Base-by-base conservation (phyloP, 2,113 vertebrate genomes). In the Psittacula cyanocephala region DNA sequence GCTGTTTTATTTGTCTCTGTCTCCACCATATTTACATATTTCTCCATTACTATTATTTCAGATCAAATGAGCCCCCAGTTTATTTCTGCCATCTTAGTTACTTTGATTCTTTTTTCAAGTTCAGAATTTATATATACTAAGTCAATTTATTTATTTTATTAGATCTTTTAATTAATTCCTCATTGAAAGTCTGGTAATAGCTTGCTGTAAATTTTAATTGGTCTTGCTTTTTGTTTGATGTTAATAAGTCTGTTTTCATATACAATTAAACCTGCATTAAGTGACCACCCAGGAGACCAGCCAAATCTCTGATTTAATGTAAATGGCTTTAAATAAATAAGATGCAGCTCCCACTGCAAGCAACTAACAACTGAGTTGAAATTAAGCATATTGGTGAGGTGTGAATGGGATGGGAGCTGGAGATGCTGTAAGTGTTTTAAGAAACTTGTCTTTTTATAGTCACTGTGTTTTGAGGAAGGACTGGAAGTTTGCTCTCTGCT, bases 171-270 rank as follows among this genome's bases (percentile, higher is more conserved):
- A 75, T 86, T 79, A 81, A 78, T 87, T 74, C 29, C 31, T 60
- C 59, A 75, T 72, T 76, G 92, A 84, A 63, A 63, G 15, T 20
- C 50, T 67, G 35, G 20, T 85, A 95, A 90, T 84, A 86, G 15
- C 37, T 94, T 87, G n/a, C 39, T 89, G 86, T 67, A 86, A 63
- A 50, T 91, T 96, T 79, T 78, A 94, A 81, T 81, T 50, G 41
- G 50, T 43, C 17, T 82, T 94, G 67, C 57, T 77, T 96, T 85
- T 29, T 41, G 33, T 88, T 89, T 93, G 46, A 49, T 37, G 43
- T 74, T 93, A 96, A 93, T 75, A 11, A 78, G 17, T 80, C 53
- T 95, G 33, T 74, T 91, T 93, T 86, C 65, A 57, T 53, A 47
- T 75, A 88, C 20, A 77, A 79, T 84, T 86, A 94, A 77, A 89